A percentile compares a stretch with the other conserved stretches of the same genome.
These are phyloP conservation scores for Stramonita haemastoma DNA, from an alignment of 2,888 invertebrate genomes.

Conservation along the genomic window DNA sequence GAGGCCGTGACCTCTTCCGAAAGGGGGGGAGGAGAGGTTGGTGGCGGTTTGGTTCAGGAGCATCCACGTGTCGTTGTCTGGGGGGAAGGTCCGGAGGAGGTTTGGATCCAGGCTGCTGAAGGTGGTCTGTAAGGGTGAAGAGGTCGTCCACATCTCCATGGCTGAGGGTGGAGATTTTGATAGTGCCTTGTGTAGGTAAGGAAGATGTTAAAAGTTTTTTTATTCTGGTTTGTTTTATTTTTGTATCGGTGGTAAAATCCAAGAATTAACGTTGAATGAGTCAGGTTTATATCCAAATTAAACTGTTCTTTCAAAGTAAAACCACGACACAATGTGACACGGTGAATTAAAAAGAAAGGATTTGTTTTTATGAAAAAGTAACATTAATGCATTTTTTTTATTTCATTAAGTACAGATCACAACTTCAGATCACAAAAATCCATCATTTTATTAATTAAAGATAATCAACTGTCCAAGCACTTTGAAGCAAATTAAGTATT, in stretches of 20 bases:
- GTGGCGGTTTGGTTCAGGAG: not conserved
- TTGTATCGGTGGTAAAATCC: not conserved
- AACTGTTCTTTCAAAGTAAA: not conserved
- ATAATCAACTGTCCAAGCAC: too few species aligned
- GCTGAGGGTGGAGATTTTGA: not conserved
- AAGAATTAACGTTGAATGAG: not conserved
- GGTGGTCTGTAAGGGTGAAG: not conserved
- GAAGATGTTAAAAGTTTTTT: not conserved
- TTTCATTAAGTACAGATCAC: too few species aligned
- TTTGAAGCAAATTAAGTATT: too few species aligned
- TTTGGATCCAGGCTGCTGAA: not conserved
- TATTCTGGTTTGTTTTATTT: not conserved
- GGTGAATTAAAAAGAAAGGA: not conserved
- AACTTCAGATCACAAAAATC: too few species aligned
- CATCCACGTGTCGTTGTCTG: not conserved
- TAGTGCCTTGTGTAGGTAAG: not conserved
- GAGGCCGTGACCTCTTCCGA: not conserved
- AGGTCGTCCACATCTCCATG: not conserved
- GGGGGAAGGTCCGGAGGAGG: not conserved
- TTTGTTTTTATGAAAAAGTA: too few species aligned
- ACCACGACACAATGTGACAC: not conserved
- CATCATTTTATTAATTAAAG: too few species aligned
- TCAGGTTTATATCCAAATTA: not conserved
- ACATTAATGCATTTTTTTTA: too few species aligned
- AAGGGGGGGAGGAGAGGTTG: not conserved